These are phyloP conservation scores for Thereva unica DNA, from an alignment of 2,888 invertebrate species.

Conservation along the genomic window DNA sequence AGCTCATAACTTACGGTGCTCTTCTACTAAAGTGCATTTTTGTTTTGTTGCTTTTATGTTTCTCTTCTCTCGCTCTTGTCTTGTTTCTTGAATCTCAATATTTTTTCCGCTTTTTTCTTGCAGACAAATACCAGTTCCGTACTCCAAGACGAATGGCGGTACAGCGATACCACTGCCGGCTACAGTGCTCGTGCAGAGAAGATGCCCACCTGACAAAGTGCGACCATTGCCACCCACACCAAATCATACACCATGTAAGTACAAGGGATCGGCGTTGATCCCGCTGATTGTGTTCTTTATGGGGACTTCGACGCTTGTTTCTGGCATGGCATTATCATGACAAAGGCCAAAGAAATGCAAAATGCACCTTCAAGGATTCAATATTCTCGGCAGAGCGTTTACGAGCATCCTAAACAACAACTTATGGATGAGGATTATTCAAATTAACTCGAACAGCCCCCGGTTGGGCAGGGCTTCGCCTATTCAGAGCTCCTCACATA, in stretches of 20 bases:
- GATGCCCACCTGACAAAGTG: conserved; percentile 79
- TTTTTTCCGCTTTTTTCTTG: conserved; percentile 48
- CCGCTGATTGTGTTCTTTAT: no score
- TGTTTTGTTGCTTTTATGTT: neutral
- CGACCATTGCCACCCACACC: conserved; percentile 74
- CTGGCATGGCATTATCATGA: no score
- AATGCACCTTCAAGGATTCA: no score
- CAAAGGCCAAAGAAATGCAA: no score
- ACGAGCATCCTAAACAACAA: no score
- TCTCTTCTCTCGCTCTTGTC: conserved; percentile 11
- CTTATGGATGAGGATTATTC: conserved; percentile 12
- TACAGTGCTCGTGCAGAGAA: conserved; percentile 73
- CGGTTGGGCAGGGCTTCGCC: neutral
- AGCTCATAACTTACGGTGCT: conserved; percentile 23
- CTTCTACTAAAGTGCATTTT: conserved; percentile 1
- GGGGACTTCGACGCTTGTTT: no score
- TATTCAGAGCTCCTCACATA: neutral
- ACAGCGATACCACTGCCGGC: conserved; percentile 81
- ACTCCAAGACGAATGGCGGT: conserved; percentile 63
- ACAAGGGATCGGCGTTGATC: neutral
- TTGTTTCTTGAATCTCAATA: conserved; percentile 40
- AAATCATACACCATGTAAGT: conserved; percentile 60
- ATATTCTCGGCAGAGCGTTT: no score
- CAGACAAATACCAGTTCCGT: conserved; percentile 72
- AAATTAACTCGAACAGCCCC: conserved; percentile 12